Conservation (phyloP, 2,888 invertebrate species). For the Dione vanillae region DNA sequence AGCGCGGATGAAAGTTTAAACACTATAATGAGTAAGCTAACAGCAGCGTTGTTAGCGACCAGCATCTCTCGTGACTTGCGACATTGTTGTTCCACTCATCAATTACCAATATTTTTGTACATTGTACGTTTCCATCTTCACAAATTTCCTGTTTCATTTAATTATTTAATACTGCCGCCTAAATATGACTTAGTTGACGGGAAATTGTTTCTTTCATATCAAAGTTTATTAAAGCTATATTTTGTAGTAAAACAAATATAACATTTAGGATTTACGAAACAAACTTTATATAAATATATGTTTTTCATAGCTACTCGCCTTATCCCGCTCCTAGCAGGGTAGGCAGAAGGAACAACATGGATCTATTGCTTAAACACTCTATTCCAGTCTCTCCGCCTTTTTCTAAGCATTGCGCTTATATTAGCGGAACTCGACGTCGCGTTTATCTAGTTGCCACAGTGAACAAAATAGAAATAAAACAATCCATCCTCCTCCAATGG, state of each 20-base stretch:
- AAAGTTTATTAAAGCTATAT: neutral
- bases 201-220: conserved; percentile 6
- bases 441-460: too few relatives aligned
- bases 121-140: conserved; percentile 22
- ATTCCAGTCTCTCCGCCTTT: too few relatives aligned
- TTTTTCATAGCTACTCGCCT: neutral
- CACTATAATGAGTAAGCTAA: conserved; percentile 26
- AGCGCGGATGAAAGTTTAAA: conserved; percentile 25
- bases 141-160: conserved; percentile 5
- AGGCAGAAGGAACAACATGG: neutral
- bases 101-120: conserved; percentile 38
- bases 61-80: conserved; percentile 38
- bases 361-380: neutral
- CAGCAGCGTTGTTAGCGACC: conserved; percentile 27
- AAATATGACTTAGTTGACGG: neutral
- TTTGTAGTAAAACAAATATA: neutral
- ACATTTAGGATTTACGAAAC: neutral
- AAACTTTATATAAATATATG: neutral
- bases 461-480: too few relatives aligned
- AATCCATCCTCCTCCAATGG: too few relatives aligned
- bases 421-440: too few relatives aligned
- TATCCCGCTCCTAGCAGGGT: neutral
- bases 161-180: conserved; percentile 13
- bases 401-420: too few relatives aligned
- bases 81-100: conserved; percentile 45